Percentiles rank a stretch among this genome's conserved stretches.
Conservation (phyloP, 2,888 invertebrate genomes). For the Eupithecia pulchellata region DNA sequence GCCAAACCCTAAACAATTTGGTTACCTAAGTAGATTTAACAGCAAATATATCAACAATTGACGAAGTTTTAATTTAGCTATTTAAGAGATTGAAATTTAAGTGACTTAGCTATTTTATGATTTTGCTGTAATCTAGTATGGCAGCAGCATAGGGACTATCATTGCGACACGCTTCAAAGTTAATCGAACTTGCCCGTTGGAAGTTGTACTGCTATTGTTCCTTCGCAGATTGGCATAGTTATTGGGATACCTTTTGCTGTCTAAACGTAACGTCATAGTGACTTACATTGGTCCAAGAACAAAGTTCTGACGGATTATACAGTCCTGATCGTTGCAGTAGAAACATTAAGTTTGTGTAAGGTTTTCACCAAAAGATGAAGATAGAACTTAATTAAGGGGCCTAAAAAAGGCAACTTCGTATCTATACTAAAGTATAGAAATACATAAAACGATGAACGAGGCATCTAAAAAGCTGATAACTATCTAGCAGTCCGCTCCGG, state of each 20-base stretch:
- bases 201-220: slow-evolving; percentile 29
- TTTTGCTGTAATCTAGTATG: background rate
- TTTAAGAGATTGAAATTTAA: background rate
- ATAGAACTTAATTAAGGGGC: no score
- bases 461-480: no score
- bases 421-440: no score
- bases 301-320: background rate
- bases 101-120: slow-evolving; percentile 1
- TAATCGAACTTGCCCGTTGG: slow-evolving; percentile 36
- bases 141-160: slow-evolving; percentile 36
- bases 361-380: no score
- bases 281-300: background rate
- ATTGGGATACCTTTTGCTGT: slow-evolving; percentile 10
- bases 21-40: no score
- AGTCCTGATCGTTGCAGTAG: background rate
- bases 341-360: no score
- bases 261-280: slow-evolving; percentile 2
- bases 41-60: no score
- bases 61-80: no score
- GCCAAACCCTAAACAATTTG: no score
- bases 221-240: slow-evolving; percentile 23
- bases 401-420: no score
- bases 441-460: no score
- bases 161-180: slow-evolving; percentile 41
- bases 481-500: no score